Percentiles rank a stretch among this genome's conserved stretches.
These are phyloP conservation scores for Artibeus lituratus DNA, from an alignment of 2,797 vertebrate genomes.

Conservation along the genomic window DNA sequence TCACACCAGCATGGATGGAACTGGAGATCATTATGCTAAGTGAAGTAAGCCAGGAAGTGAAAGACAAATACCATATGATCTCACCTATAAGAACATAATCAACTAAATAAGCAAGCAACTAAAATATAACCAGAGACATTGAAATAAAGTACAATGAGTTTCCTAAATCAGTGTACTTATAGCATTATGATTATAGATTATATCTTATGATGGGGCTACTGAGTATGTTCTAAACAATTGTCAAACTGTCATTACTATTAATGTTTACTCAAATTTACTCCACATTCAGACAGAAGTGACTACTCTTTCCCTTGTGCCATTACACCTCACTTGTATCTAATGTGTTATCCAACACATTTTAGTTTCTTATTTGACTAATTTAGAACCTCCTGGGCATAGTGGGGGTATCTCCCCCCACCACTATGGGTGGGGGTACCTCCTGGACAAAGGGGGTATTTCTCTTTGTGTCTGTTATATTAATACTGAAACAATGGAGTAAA, in stretches of 20 bases:
- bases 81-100: too few species aligned
- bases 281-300: background rate
- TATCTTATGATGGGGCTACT: background rate
- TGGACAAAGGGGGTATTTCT: too few species aligned
- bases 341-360: background rate
- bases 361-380: background rate
- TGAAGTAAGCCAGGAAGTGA: too few species aligned
- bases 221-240: background rate
- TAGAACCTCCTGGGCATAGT: background rate
- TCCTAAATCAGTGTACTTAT: background rate
- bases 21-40: too few species aligned
- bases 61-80: too few species aligned
- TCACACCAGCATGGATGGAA: too few species aligned
- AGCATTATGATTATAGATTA: background rate
- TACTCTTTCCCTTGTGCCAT: accelerated
- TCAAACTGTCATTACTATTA: background rate
- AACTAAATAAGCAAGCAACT: too few species aligned
- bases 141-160: background rate
- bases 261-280: background rate
- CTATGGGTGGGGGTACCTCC: too few species aligned
- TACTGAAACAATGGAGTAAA: background rate
- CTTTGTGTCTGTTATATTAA: background rate
- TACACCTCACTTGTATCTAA: background rate
- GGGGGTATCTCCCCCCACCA: too few species aligned
- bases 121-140: too few species aligned